Evolutionary conservation across 2,888 invertebrate species (phyloP).

Genomic region (Andricus curvator): DNA sequence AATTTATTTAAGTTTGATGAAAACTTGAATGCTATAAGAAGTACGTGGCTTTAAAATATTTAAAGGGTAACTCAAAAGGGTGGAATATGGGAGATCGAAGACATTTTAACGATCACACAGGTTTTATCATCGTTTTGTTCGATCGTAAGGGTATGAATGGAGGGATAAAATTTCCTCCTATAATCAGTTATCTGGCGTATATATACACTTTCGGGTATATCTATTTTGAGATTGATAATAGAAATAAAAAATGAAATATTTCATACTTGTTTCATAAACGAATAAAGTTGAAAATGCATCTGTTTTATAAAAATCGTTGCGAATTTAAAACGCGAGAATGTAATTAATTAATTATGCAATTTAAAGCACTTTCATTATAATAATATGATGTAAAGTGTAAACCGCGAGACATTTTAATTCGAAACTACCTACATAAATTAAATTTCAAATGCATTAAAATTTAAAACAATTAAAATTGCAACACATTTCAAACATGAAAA

Average conservation of each 20-base stretch:
- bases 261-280: no score
- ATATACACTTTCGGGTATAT: background rate
- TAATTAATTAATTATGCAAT: no score
- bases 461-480: no score
- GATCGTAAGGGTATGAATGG: slow-evolving; percentile 16
- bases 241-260: background rate
- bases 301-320: no score
- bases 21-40: slow-evolving; percentile 26
- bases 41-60: slow-evolving; percentile 25
- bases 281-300: no score
- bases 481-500: no score
- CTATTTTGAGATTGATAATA: background rate
- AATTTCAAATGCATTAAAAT: background rate
- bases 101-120: slow-evolving; percentile 29
- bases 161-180: slow-evolving; percentile 1
- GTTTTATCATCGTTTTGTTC: slow-evolving; percentile 27
- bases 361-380: no score
- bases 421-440: background rate
- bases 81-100: slow-evolving; percentile 17
- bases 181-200: slow-evolving; percentile 19
- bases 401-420: no score
- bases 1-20: slow-evolving; percentile 29
- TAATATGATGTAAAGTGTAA: no score
- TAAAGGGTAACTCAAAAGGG: slow-evolving; percentile 33
- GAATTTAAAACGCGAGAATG: no score